Evolutionary conservation across 2,113 vertebrate species (phyloP), one percentile per base, ranked within the genome.

Genomic region (Eurystomus gularis): DNA sequence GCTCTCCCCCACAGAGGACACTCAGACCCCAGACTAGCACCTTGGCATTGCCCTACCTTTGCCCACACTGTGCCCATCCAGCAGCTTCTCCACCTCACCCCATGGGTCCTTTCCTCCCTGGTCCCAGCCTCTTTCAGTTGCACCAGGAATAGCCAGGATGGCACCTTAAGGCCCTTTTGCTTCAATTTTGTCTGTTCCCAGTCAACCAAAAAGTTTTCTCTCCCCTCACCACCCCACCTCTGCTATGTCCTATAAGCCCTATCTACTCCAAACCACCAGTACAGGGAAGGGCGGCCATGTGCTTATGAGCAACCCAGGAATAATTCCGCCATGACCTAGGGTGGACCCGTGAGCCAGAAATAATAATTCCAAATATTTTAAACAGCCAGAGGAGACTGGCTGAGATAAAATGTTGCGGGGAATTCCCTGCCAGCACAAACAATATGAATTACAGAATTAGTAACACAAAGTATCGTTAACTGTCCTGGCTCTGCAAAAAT

Each of bases 331-430:
- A 33, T 1, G 26, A 83, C 84, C 73, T 11, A 55, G 46, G 24
- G 70, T 61, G n/a, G 89, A 49, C 71, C 42, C 2, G 0, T 1
- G 3, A 85, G 90, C 88, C 93, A 96, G 85, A 75, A 97, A 97
- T 66, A 96, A 94, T 85, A 95, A 88, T 94, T 96, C 69, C 87
- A 91, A 89, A 88, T 89, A 96, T 96, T 97, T 97, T 88, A 94
- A 98, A 87, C 88, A 86, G 96, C 76, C 77, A 54, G 92, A 90
- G 82, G 85, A 95, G 83, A 60, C 81, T 84, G 83, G 52, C 61
- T 95, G 96, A 96, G 95, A 95, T 93, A 95, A 97, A 98, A 95
- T 57, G 17, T 92, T 23, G 24, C 3, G 0, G 62, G 54, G 75
- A 82, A 94, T 86, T 73, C 88, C 85, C 94, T 92, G 86, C 94